phyloP scores from a whole-genome alignment of 2,797 vertebrate species.

The Semotilus atromaculatus region DNA sequence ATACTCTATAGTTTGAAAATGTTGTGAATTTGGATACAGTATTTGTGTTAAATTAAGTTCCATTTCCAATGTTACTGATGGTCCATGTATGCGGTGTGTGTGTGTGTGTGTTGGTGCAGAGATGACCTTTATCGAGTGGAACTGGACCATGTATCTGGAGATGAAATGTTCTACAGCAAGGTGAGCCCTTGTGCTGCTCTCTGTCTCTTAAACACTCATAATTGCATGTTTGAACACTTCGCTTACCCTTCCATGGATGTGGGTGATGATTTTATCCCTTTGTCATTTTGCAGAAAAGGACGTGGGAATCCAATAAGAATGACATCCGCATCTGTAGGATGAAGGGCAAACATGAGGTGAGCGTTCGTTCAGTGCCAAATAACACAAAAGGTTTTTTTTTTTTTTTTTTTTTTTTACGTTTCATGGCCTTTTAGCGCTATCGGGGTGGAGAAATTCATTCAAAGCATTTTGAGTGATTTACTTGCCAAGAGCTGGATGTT shows the following conservation, averaged over 20 bases:
- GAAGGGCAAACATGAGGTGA: slow-evolving; percentile 97
- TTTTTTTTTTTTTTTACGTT: slow-evolving; percentile 2
- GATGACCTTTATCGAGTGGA: slow-evolving; percentile 93
- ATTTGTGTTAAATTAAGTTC: neutral
- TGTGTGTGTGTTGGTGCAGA: slow-evolving; percentile 72
- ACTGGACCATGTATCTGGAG: slow-evolving; percentile 84
- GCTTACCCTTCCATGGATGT: neutral
- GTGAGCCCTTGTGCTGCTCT: slow-evolving; percentile 70
- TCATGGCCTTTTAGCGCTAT: neutral
- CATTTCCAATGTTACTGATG: neutral
- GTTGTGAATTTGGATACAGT: neutral
- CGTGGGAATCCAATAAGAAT: slow-evolving; percentile 93
- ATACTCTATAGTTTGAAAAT: neutral
- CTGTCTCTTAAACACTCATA: slow-evolving; percentile 1
- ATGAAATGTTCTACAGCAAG: slow-evolving; percentile 92
- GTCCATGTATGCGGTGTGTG: slow-evolving; percentile 27
- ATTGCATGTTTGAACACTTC: neutral
- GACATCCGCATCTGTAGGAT: slow-evolving; percentile 95
- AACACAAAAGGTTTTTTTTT: slow-evolving; percentile 6
- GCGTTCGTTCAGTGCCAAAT: slow-evolving; percentile 20
- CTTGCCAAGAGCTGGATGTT: neutral
- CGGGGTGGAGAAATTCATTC: neutral
- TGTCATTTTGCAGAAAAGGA: slow-evolving; percentile 83
- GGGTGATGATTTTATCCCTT: slow-evolving; percentile 21
- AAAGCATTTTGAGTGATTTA: slow-evolving; percentile 23